These are phyloP conservation scores for Cactoblastis cactorum DNA, from an alignment of 2,888 invertebrate genomes.

Conservation along the genomic window DNA sequence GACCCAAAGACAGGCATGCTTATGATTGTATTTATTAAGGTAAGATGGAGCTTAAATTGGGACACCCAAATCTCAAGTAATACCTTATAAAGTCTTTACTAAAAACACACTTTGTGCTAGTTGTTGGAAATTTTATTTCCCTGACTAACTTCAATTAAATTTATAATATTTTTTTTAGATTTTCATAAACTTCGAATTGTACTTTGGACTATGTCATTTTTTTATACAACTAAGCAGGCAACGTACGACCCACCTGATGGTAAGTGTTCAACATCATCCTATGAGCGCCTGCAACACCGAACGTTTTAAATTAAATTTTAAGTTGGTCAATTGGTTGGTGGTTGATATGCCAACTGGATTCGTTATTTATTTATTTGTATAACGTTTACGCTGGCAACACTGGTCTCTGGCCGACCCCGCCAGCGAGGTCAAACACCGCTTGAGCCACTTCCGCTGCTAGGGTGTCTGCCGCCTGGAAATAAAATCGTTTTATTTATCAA, in stretches of 20 bases:
- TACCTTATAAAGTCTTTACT: neutral
- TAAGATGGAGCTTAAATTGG: neutral
- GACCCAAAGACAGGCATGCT: too few species aligned
- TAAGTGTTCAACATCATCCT: too few species aligned
- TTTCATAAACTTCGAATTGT: neutral
- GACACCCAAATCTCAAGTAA: neutral
- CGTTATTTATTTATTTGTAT: neutral
- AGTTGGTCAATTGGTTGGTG: neutral
- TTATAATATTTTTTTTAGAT: neutral
- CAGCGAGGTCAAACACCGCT: conserved; percentile 88
- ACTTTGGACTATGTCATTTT: neutral
- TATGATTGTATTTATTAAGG: too few species aligned
- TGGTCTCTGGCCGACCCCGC: conserved; percentile 86
- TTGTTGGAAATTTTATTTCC: neutral
- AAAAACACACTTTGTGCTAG: neutral
- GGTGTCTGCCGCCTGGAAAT: conserved; percentile 80
- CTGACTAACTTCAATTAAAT: neutral
- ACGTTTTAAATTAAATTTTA: neutral
- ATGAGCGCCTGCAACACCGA: too few species aligned
- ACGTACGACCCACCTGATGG: too few species aligned
- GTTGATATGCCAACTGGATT: neutral
- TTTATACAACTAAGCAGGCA: neutral
- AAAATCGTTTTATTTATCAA: too few species aligned
- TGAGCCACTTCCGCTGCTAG: conserved; percentile 87
- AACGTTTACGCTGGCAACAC: conserved; percentile 40